Evolutionary conservation across 2,888 invertebrate genomes (phyloP), one percentile per base, ranked within the genome.

Genomic region (Leucophora obtusa): DNA sequence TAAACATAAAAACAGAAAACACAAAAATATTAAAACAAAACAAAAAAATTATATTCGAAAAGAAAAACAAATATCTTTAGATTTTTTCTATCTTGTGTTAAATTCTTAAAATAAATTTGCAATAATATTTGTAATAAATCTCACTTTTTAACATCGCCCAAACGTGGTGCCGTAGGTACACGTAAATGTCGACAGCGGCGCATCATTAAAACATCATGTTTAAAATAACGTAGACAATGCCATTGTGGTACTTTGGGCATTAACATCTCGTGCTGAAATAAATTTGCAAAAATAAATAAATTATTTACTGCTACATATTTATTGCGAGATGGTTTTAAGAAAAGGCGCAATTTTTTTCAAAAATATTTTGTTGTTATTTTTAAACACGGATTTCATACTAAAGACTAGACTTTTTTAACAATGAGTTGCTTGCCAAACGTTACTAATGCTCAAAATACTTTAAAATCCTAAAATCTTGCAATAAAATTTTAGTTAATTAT

Each of bases 201-300:
- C 85, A 95, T 94, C 83, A 94, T 91, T 72, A 89, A 85, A 24
- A 89, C 84, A 85, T 95, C 95, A 86, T 95, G 94, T 85, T 95
- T 95, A 80, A 96, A 92, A 90, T 96, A 96, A 83, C 96, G 92
- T 90, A 96, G 92, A 89, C 96, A 96, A 88, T 96, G 96, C 95
- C 95, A 96, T 87, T 96, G 96, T 1, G 96, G 96, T 77, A 96
- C 93, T 89, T 95, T 93, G 82, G 93, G 92, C 95, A 96, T 95
- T 71, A 87, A 82, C 84, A 94, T 93, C 63, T 94, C 90, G 47
- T 94, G 93, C 93, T 96, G 86, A 5, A 89, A 79, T 43, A 58
- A 59, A 78, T 65, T 78, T 63, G 24, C 14, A 54, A 65, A 53
- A 24, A 83, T 82, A 82, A 65, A 24, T 38, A 72, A 75, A 56